Base-by-base conservation (phyloP, 2,888 invertebrate genomes). In the Diaprepes abbreviatus region DNA sequence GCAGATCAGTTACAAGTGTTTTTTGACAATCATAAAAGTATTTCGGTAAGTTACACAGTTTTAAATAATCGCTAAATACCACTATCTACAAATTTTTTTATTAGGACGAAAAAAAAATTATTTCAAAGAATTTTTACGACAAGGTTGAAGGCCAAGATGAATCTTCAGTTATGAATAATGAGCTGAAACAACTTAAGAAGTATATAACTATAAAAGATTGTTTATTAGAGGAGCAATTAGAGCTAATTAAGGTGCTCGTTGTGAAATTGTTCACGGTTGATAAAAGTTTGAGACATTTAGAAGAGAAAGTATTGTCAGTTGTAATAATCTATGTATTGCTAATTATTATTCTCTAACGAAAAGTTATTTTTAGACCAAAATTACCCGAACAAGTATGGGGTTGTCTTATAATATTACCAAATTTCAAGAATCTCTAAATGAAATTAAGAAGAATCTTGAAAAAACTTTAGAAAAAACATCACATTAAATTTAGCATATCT, bases 231-330 rank as follows among this genome's bases (percentile, higher is more conserved):
- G 73, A 78, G 38, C 75, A 76, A 43, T 59, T 79, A 19, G 21
- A 68, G 12, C 70, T 79, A 35, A 76, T 75, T 14, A 76, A 77
- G 72, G 70, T 73, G 9, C 66, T 79, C n/a, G 72, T 76, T 5
- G 63, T 59, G 10, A 75, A 68, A 65, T 54, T 76, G 16, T 75
- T 70, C 64, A 64, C 54, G 55, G 35, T 72, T n/a, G 74, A 76
- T 64, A 66, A 48, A 40, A 66, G 71, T 16, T 68, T 77, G 14
- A 62, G 74, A 59, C 65, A 63, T 45, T 50, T 76, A 17, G 74
- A 76, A 72, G 72, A 71, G 45, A 72, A 74, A 43, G 65, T 70
- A 3, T 55, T 64, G 33, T 74, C 76, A 43, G 57, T 75, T 35
- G 77, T 77, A 76, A 72, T 68, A 17, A 9, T 28, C 7, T 14